Base-by-base conservation (phyloP, 2,888 invertebrate species). In the Blomia tropicalis region DNA sequence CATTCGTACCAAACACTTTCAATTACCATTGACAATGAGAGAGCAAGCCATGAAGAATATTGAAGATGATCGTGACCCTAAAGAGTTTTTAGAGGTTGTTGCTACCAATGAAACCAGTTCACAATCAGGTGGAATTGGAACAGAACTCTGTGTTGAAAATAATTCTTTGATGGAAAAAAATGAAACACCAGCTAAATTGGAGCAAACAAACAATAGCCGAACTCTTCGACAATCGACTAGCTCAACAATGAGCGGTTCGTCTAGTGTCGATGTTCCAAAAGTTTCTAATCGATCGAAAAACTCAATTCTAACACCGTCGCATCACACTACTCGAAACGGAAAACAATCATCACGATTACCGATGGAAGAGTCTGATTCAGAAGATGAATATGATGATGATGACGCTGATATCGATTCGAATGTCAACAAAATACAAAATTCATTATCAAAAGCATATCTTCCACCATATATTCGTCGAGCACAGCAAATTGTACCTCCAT, bases 1-100 rank as follows among this genome's bases (percentile, higher is more conserved):
- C 22, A 47, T 47, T 11, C 51, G 51, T 27, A 47, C 51, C 14
- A 47, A 47, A 27, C 51, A 47, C 51, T 47, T 47, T 27, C 51
- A 25, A n/a, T 47, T 47, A n/a, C 51, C 51, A 14, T n/a, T 47
- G 22, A 47, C 51, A n/a, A 47, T 47, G 51, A 7, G 51, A 7
- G 51, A 47, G 22, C 51, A 47, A 27, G 23, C 22, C 7, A 47
- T 47, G 51, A 47, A 47, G 51, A 47, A 47, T 25, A 47, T 47
- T 27, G 51, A 7, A 7, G 51, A 47, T n/a, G 51, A 47, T 27
- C 51, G 51, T 27, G 51, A 47, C n/a, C 51, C 51, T 11, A 47
- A 47, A n/a, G 51, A 7, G 7, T 47, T 47, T 27, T 27, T 47
- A 14, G 51, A 47, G 22, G 51, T 47, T 22, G 51, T 47, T 7